Evolutionary conservation across 2,797 vertebrate species (phyloP).

Genomic region (Lutjanus argentimaculatus): DNA sequence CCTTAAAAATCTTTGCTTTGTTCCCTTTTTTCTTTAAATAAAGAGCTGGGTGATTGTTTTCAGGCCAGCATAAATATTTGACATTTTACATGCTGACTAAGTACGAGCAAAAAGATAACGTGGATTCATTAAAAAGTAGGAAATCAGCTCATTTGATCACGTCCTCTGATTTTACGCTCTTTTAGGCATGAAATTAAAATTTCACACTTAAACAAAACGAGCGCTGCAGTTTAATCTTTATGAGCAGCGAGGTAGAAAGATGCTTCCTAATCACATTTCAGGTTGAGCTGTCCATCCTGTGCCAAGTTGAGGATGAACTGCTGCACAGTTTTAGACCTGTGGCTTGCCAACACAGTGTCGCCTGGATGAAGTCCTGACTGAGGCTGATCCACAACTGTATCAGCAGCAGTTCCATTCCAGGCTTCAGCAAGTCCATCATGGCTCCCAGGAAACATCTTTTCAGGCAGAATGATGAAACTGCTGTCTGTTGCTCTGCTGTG

Average conservation of each 20-base stretch:
- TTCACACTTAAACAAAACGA: slow-evolving; percentile 21
- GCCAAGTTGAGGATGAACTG: slow-evolving; percentile 4
- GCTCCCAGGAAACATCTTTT: slow-evolving; percentile 19
- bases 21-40: too few relatives aligned
- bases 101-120: not conserved
- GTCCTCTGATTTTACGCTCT: slow-evolving; percentile 34
- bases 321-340: slow-evolving; percentile 21
- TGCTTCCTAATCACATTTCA: slow-evolving; percentile 50
- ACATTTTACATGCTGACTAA: slow-evolving; percentile 9
- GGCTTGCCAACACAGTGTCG: slow-evolving; percentile 6
- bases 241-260: slow-evolving; percentile 49
- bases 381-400: slow-evolving; percentile 51
- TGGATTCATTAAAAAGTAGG: slow-evolving; percentile 10
- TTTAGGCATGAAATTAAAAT: slow-evolving; percentile 67
- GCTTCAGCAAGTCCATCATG: slow-evolving; percentile 55
- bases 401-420: slow-evolving; percentile 59
- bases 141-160: slow-evolving; percentile 25
- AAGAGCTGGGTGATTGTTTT: not conserved
- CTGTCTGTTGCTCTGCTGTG: slow-evolving; percentile 5
- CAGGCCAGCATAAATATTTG: not conserved
- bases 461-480: not conserved
- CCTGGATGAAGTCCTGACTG: slow-evolving; percentile 53
- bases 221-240: slow-evolving; percentile 34
- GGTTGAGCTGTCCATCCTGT: slow-evolving; percentile 12
- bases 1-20: not conserved